A percentile compares a stretch with the other conserved stretches of the same genome.
phyloP scores from a whole-genome alignment of 2,888 invertebrate species.

The Sphaeridia pumilis region DNA sequence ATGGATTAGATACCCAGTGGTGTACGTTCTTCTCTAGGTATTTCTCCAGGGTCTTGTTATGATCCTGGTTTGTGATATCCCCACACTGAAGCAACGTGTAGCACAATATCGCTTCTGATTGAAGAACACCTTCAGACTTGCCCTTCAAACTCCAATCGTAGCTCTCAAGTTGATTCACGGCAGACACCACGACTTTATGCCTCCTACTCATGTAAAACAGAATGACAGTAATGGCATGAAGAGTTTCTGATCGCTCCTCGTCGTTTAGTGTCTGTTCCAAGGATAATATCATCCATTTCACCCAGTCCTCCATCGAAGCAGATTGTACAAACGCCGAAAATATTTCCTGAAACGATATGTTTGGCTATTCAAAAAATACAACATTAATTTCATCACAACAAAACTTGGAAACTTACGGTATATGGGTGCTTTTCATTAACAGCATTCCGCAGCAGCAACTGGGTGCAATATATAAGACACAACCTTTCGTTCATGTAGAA shows the following conservation, averaged over 20 bases:
- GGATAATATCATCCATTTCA: conserved; percentile 16
- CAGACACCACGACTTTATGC: conserved; percentile 9
- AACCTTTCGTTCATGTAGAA: conserved; percentile 29
- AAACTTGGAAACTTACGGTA: conserved; percentile 16
- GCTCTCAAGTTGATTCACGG: conserved; percentile 9
- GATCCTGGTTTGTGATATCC: conserved; percentile 1
- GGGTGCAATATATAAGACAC: conserved; percentile 25
- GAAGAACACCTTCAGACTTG: conserved; percentile 12
- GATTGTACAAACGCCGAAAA: conserved; percentile 18
- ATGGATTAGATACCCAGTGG: conserved; percentile 20
- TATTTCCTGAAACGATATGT: conserved; percentile 18
- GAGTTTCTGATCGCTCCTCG: conserved; percentile 22
- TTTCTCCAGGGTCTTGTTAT: conserved; percentile 10
- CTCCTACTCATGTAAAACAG: conserved; percentile 19
- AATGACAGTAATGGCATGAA: conserved; percentile 23
- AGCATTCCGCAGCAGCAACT: conserved; percentile 24
- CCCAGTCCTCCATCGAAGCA: conserved; percentile 16
- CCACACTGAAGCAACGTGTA: conserved; percentile 19
- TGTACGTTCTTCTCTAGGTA: conserved; percentile 21
- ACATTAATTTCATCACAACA: neutral
- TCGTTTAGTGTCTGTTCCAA: conserved; percentile 19
- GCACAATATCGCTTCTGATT: conserved; percentile 26
- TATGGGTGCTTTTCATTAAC: conserved; percentile 17
- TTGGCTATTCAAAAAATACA: neutral
- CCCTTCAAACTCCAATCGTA: conserved; percentile 11